Evolutionary conservation across 1,140 invertebrate species (phyloP).

Genomic region (Colletes gigas): DNA sequence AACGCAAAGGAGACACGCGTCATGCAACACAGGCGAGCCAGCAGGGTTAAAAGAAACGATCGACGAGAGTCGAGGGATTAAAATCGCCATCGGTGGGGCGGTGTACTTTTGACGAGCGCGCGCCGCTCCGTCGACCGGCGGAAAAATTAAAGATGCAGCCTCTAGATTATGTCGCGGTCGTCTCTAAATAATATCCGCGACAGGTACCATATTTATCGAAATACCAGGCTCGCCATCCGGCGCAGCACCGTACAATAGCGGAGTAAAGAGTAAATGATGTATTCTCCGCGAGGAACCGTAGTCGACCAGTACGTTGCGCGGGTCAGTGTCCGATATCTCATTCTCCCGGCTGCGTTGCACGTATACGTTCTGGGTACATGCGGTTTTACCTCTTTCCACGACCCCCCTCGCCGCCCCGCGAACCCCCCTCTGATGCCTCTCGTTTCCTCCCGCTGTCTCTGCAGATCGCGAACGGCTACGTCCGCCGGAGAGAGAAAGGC

Average conservation of each 20-base stretch:
- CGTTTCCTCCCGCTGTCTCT: not conserved
- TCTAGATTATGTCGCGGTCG: conserved; percentile 32
- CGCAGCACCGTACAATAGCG: conserved; percentile 38
- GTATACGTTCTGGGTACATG: conserved; percentile 44
- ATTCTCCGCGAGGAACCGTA: conserved; percentile 37
- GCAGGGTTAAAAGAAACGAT: too few relatives aligned
- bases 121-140: not conserved
- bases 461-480: not conserved
- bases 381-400: conserved; percentile 21
- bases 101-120: not conserved
- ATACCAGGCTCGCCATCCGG: conserved; percentile 30
- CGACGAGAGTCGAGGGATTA: too few relatives aligned
- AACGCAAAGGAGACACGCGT: too few relatives aligned
- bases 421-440: not conserved
- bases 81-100: too few relatives aligned
- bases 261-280: conserved; percentile 50
- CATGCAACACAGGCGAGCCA: too few relatives aligned
- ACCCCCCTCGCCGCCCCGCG: not conserved
- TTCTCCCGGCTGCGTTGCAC: conserved; percentile 46
- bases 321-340: conserved; percentile 66
- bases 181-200: conserved; percentile 32
- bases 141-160: not conserved
- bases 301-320: conserved; percentile 52
- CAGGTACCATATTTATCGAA: conserved; percentile 46
- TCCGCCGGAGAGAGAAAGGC: not conserved